Conservation (phyloP, 2,888 invertebrate species). For the Griposia aprilina region DNA sequence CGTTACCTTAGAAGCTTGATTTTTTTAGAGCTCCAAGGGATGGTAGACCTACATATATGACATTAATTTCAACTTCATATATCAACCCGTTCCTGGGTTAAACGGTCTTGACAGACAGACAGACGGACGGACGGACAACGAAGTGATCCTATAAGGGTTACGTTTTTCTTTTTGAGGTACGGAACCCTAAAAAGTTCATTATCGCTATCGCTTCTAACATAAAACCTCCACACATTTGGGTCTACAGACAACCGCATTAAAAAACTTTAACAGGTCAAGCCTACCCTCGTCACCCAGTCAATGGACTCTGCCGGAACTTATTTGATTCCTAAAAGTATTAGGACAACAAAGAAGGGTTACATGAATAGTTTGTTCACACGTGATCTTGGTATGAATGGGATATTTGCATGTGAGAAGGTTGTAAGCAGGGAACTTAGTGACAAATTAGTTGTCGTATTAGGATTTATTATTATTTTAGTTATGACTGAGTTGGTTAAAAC, state of each 20-base stretch:
- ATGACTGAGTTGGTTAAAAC: background rate
- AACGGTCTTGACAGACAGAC: no score
- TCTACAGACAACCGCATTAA: slow-evolving; percentile 14
- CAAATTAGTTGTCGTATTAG: no score
- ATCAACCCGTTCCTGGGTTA: no score
- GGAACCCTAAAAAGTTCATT: background rate
- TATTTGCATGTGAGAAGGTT: background rate
- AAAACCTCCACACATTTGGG: background rate
- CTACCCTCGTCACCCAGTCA: slow-evolving; percentile 48
- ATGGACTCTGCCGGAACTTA: slow-evolving; percentile 26
- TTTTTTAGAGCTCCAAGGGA: no score
- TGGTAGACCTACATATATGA: no score
- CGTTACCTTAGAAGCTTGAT: no score
- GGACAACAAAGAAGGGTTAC: slow-evolving; percentile 12
- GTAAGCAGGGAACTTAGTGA: background rate
- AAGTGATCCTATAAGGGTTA: no score
- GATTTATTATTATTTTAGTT: background rate
- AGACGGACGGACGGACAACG: no score
- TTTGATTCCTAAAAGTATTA: slow-evolving; percentile 35
- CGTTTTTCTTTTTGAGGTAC: no score
- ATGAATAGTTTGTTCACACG: slow-evolving; percentile 6
- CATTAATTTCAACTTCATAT: no score
- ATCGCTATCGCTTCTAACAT: slow-evolving; percentile 1
- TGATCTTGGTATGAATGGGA: slow-evolving; percentile 6
- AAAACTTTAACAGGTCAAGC: slow-evolving; percentile 25